These are phyloP conservation scores for Druon quercuslanigerum DNA, from an alignment of 1,140 invertebrate species.

Conservation along the genomic window DNA sequence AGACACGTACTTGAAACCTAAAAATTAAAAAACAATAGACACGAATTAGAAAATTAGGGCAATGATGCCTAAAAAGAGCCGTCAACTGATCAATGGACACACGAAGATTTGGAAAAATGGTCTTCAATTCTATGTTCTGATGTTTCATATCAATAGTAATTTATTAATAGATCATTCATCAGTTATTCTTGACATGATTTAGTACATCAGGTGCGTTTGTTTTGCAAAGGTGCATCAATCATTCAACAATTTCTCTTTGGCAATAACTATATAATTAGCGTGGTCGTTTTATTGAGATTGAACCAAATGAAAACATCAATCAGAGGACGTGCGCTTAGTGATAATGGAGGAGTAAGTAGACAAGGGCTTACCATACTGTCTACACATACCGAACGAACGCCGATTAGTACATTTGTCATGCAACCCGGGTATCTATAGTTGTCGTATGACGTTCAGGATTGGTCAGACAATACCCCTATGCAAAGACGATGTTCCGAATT, in stretches of 20 bases:
- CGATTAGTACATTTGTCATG: constrained; percentile 29
- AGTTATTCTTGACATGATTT: neutral
- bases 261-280: constrained; percentile 6
- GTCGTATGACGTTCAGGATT: neutral
- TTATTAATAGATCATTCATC: neutral
- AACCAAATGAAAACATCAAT: constrained; percentile 28
- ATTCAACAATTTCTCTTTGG: neutral
- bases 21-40: too few relatives aligned
- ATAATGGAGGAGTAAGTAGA: constrained; percentile 26
- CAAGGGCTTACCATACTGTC: neutral
- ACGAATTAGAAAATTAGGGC: too few relatives aligned
- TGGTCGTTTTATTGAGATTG: constrained; percentile 23
- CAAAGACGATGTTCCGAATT: constrained; percentile 26
- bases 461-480: constrained; percentile 27
- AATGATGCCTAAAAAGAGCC: too few relatives aligned
- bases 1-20: too few relatives aligned
- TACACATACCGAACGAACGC: constrained; percentile 15
- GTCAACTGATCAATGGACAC: too few relatives aligned
- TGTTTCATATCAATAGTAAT: too few relatives aligned
- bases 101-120: too few relatives aligned
- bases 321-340: constrained; percentile 27
- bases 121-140: too few relatives aligned
- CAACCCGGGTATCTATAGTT: neutral
- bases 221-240: neutral
- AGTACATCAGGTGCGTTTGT: neutral